phyloP scores from a whole-genome alignment of 2,113 vertebrate species.

The Zeus faber region DNA sequence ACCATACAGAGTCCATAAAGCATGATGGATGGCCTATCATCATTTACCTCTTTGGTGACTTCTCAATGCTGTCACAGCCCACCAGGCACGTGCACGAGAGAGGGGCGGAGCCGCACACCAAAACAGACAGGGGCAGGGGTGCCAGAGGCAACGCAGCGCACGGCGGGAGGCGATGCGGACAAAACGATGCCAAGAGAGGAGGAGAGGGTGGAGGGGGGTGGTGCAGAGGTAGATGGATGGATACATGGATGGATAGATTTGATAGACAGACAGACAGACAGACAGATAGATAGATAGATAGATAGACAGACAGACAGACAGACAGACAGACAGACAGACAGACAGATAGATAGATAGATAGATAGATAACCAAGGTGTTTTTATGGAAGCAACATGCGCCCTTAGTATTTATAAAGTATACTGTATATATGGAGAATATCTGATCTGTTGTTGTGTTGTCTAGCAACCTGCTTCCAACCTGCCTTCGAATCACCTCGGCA shows the following conservation, averaged over 20 bases:
- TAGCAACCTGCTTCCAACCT: too few species aligned
- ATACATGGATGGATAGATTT: neutral
- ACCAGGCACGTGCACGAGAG: slow-evolving; percentile 61
- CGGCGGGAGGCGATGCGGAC: neutral
- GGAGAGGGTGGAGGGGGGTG: neutral
- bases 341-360: slow-evolving; percentile 1
- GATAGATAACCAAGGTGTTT: too few species aligned
- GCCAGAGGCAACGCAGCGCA: neutral
- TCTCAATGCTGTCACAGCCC: slow-evolving; percentile 70
- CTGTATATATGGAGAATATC: too few species aligned
- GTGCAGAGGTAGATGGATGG: neutral
- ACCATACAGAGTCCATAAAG: slow-evolving; percentile 72
- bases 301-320: neutral
- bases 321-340: neutral
- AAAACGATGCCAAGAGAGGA: neutral
- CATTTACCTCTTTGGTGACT: slow-evolving; percentile 77
- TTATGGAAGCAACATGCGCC: too few species aligned
- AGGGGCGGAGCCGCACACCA: slow-evolving; percentile 46
- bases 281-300: neutral
- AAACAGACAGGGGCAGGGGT: slow-evolving; percentile 9
- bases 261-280: neutral
- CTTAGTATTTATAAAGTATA: too few species aligned
- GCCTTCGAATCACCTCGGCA: too few species aligned
- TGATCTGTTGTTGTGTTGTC: too few species aligned
- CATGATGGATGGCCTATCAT: slow-evolving; percentile 74